Evolutionary conservation across 2,888 invertebrate species (phyloP), one percentile per base, ranked within the genome.

Genomic region (Hypomecis punctinalis): DNA sequence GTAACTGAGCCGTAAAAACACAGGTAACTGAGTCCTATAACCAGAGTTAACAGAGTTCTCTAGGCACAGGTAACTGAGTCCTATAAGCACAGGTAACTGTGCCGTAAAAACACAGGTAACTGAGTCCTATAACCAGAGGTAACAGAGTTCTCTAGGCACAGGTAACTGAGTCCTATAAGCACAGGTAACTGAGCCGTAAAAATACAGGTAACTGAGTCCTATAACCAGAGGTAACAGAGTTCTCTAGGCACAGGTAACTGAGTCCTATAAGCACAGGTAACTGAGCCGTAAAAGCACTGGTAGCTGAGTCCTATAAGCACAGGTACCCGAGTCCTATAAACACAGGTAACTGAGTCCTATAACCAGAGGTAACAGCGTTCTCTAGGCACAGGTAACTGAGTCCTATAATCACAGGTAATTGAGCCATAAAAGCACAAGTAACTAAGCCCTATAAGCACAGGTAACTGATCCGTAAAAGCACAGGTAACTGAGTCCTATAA

Each of bases 281-380:
- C 23, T 23, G 23, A 23, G 23, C 23, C 23, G 23, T 23, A 23
- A 2, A 23, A 23, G 23, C 23, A 23, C 23, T 2, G 23, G 3
- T 23, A 23, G 3, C 23, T 23, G 23, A 23, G 23, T 23, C 23
- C 23, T 23, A n/a, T n/a, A n/a, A n/a, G n/a, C n/a, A n/a, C n/a
- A n/a, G n/a, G n/a, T n/a, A n/a, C n/a, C n/a, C 66, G 83, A 96
- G 90, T 80, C 94, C 70, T 96, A 94, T 80, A 90, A 93, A 70
- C 84, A 93, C 53, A 73, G 62, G 72, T 73, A 40, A n/a, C 10
- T 10, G 37, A 11, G n/a, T 48, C 48, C 8, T 33, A 9, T 47
- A 23, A 23, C n/a, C n/a, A n/a, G n/a, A n/a, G n/a, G n/a, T n/a
- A n/a, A n/a, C n/a, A n/a, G n/a, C n/a, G n/a, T n/a, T n/a, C n/a